Evolutionary conservation across 2,797 vertebrate species (phyloP), one percentile per base, ranked within the genome.

Genomic region (Morus bassanus): DNA sequence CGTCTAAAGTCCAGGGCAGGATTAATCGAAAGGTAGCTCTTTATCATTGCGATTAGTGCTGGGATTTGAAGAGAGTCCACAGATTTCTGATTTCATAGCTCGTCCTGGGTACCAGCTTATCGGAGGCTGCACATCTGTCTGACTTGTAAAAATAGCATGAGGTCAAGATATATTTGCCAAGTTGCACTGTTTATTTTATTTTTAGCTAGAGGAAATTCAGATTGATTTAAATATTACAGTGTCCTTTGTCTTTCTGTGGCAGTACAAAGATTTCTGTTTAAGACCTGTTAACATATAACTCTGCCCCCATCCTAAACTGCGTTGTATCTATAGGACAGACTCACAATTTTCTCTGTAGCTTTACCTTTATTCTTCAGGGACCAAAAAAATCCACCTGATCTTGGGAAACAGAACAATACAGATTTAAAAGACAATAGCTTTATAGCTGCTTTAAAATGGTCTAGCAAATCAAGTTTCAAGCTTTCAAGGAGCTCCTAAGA

Each of bases 11-110:
- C 97, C 96, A 97, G 94, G 96, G 86, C 95, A 97, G 97, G 97
- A 98, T 98, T 98, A 98, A 98, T 98, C 78, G 64, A 97, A 98
- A 98, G 97, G 98, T 98, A 98, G 93, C 96, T 98, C 97, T 98
- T 97, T 98, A 98, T 98, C 97, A 95, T 97, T 93, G 91, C 7
- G 89, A 98, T 98, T 98, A 98, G 88, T 91, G 89, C 95, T 97
- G 91, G 93, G 97, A 98, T 98, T 97, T 98, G 95, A 98, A 96
- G 96, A 98, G 97, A 97, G 90, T 85, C 96, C 86, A 74, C 95
- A 97, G 96, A 97, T 97, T 97, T 75, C 87, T 96, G 88, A 97
- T 97, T 91, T 96, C 97, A 98, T 97, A 97, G 95, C 94, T 95
- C 18, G 5, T 93, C 85, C 89, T 64, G 84, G 92, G 75, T 91